Evolutionary conservation across 2,113 vertebrate species (phyloP).

Genomic region (Podarcis cretensis): DNA sequence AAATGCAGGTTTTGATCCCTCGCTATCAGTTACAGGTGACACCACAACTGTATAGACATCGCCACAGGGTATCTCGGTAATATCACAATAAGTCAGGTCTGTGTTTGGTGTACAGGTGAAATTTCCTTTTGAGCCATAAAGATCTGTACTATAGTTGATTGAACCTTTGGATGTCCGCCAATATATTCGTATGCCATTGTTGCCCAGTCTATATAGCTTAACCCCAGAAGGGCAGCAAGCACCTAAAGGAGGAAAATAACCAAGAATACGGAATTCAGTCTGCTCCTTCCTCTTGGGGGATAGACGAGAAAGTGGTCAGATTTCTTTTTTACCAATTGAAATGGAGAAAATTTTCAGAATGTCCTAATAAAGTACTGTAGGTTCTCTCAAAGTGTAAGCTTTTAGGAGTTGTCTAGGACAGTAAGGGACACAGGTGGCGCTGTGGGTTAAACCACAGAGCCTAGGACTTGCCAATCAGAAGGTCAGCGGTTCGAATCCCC

Average conservation of each 20-base stretch:
- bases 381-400: not conserved
- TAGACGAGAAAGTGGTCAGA: not conserved
- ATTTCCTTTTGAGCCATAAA: constrained; percentile 83
- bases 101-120: constrained; percentile 81
- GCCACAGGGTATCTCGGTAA: constrained; percentile 82
- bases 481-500: too few species aligned
- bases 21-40: constrained; percentile 74
- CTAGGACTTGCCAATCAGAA: too few species aligned
- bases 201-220: constrained; percentile 82
- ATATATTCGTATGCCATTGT: constrained; percentile 82
- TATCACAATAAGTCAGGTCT: constrained; percentile 82
- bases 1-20: constrained; percentile 78
- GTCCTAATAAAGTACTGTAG: not conserved
- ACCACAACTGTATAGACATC: constrained; percentile 87
- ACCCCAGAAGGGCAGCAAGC: constrained; percentile 89
- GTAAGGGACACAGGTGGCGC: not conserved
- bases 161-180: constrained; percentile 79
- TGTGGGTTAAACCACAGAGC: too few species aligned
- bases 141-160: constrained; percentile 78
- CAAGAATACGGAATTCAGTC: not conserved
- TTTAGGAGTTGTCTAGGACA: not conserved
- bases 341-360: not conserved
- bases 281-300: not conserved
- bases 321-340: not conserved
- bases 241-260: constrained; percentile 70